These are phyloP conservation scores for Myotis yumanensis DNA, from an alignment of 2,113 vertebrate species.

Conservation along the genomic window DNA sequence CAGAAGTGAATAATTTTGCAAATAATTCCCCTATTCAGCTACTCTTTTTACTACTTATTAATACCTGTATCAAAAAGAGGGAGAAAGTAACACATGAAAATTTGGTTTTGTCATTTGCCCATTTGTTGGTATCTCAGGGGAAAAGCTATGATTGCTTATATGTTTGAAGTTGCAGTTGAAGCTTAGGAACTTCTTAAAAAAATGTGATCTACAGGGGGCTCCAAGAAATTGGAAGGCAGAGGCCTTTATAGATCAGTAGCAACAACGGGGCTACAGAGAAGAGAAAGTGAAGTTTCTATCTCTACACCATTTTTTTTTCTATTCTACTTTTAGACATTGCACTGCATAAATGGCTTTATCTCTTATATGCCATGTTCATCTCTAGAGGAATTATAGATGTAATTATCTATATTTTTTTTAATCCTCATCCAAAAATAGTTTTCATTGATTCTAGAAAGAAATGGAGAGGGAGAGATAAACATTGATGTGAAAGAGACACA, in stretches of 20 bases:
- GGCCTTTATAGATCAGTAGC: background rate
- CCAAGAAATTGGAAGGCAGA: background rate
- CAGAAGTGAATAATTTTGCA: slow-evolving; percentile 35
- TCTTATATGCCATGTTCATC: background rate
- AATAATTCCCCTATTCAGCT: background rate
- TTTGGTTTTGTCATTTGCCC: background rate
- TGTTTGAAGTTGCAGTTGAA: background rate
- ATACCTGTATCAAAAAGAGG: background rate
- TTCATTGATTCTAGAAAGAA: background rate
- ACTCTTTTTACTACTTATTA: background rate
- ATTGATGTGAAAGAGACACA: background rate
- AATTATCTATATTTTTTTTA: background rate
- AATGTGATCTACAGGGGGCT: background rate
- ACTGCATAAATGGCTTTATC: background rate
- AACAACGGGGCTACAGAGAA: background rate
- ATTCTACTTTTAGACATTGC: background rate
- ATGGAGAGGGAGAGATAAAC: no score
- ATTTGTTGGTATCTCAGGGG: background rate
- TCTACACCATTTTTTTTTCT: background rate
- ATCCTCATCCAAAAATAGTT: background rate
- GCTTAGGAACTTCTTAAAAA: background rate
- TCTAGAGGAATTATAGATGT: background rate
- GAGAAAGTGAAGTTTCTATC: background rate
- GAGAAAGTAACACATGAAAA: background rate
- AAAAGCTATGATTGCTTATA: background rate